A percentile compares a stretch with the other conserved stretches of the same genome.
phyloP scores from a whole-genome alignment of 2,113 vertebrate genomes.

The Dendrocopos noguchii region DNA sequence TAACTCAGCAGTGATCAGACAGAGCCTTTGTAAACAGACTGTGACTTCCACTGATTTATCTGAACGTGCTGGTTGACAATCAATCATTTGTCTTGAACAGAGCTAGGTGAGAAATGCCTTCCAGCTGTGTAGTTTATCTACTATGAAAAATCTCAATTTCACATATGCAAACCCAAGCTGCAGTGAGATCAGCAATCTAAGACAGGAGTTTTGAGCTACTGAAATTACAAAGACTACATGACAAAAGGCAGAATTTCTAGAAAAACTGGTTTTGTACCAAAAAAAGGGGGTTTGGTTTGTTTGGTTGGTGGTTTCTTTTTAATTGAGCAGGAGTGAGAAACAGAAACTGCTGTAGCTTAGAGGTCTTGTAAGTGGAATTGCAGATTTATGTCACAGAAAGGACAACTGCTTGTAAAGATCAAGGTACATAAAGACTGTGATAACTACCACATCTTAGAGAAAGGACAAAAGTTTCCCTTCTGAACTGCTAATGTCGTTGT shows the following conservation, averaged over 20 bases:
- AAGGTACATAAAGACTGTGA: not conserved
- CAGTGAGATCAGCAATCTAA: constrained; percentile 1
- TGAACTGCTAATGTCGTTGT: not conserved
- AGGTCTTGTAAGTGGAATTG: not conserved
- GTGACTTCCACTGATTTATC: not conserved
- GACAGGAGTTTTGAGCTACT: not conserved
- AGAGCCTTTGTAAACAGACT: not conserved
- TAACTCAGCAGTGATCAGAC: not conserved
- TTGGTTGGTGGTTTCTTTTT: not conserved
- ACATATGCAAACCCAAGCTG: not conserved
- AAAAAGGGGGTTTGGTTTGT: not conserved
- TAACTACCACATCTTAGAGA: not conserved
- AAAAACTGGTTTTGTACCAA: not conserved
- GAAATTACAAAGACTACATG: not conserved
- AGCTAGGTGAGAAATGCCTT: constrained; percentile 15
- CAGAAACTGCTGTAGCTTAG: not conserved
- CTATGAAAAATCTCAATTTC: constrained; percentile 22
- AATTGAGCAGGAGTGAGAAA: not conserved
- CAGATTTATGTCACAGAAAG: not conserved
- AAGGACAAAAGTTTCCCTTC: not conserved
- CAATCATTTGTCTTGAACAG: constrained; percentile 13
- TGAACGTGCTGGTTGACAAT: constrained; percentile 6
- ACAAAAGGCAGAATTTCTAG: not conserved
- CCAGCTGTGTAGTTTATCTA: constrained; percentile 21
- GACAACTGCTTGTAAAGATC: not conserved